A percentile compares a stretch with the other conserved stretches of the same genome.
Evolutionary conservation across 1,140 invertebrate species (phyloP).

Genomic region (Trachymyrmex cornetzi): DNA sequence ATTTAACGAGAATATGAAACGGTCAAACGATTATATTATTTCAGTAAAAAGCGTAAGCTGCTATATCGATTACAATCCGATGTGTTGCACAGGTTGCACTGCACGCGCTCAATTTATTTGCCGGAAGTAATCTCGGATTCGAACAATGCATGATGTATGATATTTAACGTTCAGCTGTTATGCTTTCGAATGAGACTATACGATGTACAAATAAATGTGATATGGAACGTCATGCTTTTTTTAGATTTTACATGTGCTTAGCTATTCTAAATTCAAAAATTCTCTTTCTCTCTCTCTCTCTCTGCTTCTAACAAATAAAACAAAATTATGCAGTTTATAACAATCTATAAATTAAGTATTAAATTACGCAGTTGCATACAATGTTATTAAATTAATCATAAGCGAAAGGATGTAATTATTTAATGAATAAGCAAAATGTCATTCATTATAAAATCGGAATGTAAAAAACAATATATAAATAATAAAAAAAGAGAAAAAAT

Average conservation of each 20-base stretch:
- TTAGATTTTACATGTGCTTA: neutral
- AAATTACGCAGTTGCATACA: neutral
- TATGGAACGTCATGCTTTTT: constrained; percentile 50
- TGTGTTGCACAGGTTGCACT: constrained; percentile 17
- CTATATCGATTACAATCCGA: constrained; percentile 45
- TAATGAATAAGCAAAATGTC: constrained; percentile 4
- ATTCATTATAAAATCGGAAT: neutral
- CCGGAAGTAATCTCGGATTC: constrained; percentile 27
- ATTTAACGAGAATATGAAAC: constrained; percentile 11
- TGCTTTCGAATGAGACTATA: neutral
- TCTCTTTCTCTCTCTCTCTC: too few species aligned
- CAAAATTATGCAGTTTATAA: neutral
- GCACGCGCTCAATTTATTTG: constrained; percentile 25
- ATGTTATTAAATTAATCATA: constrained; percentile 23
- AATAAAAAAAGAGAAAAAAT: neutral
- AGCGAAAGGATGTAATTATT: neutral
- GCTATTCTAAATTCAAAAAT: constrained; percentile 62
- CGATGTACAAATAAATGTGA: constrained; percentile 63
- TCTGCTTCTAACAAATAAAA: neutral
- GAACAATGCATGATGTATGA: neutral
- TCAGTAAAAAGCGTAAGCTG: constrained; percentile 34
- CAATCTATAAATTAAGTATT: neutral
- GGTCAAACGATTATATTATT: constrained; percentile 13
- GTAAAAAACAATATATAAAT: neutral
- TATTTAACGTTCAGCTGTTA: constrained; percentile 1